phyloP scores from a whole-genome alignment of 2,113 vertebrate species.

The Puntigrus tetrazona region DNA sequence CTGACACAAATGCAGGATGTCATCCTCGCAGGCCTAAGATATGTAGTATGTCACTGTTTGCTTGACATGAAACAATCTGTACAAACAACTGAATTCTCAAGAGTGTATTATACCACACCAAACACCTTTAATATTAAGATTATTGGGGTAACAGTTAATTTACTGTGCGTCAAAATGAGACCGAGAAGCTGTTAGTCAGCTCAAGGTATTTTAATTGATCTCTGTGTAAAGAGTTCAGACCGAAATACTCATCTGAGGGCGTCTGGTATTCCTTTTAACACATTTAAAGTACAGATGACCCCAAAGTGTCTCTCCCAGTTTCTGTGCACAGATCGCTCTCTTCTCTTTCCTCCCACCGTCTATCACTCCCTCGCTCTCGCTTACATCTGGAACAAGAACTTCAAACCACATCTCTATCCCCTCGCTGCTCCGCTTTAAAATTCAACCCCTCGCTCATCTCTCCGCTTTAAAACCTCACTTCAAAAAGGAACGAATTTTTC shows the following conservation, averaged over 20 bases:
- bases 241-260: background rate
- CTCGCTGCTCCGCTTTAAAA: conserved; percentile 55
- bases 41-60: background rate
- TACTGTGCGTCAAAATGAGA: background rate
- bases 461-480: conserved; percentile 59
- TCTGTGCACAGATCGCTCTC: conserved; percentile 38
- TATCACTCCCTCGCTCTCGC: conserved; percentile 49
- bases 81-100: background rate
- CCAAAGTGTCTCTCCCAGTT: conserved; percentile 7
- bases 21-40: background rate
- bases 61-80: conserved; percentile 1
- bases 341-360: conserved; percentile 45
- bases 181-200: background rate
- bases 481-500: conserved; percentile 57
- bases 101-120: background rate
- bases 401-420: conserved; percentile 64
- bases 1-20: background rate
- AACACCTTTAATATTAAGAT: background rate
- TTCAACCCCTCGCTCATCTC: conserved; percentile 55
- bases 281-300: conserved; percentile 17
- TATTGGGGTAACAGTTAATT: background rate
- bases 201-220: background rate
- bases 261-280: background rate
- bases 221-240: background rate
- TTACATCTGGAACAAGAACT: conserved; percentile 70